phyloP scores from a whole-genome alignment of 2,113 vertebrate species.

The Tetrao urogallus region DNA sequence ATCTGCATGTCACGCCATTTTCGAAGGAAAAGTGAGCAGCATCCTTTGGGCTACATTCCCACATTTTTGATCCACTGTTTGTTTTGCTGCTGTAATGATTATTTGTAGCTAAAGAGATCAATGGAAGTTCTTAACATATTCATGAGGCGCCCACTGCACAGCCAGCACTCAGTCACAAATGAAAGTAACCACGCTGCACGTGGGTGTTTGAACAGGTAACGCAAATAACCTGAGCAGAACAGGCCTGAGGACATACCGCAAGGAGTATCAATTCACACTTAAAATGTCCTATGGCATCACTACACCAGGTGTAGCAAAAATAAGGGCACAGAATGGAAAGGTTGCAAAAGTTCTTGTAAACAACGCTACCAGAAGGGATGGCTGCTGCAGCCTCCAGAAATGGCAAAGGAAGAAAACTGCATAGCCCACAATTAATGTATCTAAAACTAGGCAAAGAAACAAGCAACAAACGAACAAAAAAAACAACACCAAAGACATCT shows the following conservation, averaged over 20 bases:
- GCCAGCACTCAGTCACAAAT: constrained; percentile 32
- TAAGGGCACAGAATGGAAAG: constrained; percentile 22
- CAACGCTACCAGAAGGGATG: background rate
- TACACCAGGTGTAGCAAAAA: background rate
- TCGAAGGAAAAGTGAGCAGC: constrained; percentile 16
- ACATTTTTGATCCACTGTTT: constrained; percentile 51
- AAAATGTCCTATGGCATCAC: constrained; percentile 48
- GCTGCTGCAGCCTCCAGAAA: constrained; percentile 28
- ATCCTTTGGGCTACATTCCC: background rate
- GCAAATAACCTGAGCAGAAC: background rate
- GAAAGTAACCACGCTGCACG: background rate
- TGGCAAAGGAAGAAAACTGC: background rate
- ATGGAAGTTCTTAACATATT: constrained; percentile 62
- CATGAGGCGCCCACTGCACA: constrained; percentile 20
- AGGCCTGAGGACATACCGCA: constrained; percentile 44
- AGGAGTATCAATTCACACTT: constrained; percentile 38
- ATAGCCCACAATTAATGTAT: constrained; percentile 4
- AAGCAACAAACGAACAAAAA: background rate
- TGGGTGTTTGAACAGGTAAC: constrained; percentile 12
- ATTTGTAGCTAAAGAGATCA: constrained; percentile 68
- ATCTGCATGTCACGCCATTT: background rate
- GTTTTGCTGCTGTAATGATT: constrained; percentile 61
- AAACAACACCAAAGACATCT: background rate
- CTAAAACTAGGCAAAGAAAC: background rate
- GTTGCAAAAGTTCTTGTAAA: constrained; percentile 55